phyloP scores from a whole-genome alignment of 2,113 vertebrate species.

The Herpetotheres cachinnans region DNA sequence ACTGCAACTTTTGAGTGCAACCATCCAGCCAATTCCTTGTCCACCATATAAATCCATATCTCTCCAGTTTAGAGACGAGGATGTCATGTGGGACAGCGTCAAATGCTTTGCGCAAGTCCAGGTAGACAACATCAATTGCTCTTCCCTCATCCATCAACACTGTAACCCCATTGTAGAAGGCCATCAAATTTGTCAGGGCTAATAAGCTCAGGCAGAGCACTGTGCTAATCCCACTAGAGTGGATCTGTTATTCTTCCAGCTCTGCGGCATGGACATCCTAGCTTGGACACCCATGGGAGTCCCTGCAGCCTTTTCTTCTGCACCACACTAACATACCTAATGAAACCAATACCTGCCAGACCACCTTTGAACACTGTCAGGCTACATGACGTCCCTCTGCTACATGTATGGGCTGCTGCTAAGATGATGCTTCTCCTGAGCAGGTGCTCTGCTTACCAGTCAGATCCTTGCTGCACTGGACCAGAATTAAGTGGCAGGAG shows the following conservation, averaged over 20 bases:
- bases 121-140: too few relatives aligned
- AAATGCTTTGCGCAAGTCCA: too few relatives aligned
- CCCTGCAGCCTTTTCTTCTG: background rate
- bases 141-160: too few relatives aligned
- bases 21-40: too few relatives aligned
- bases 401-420: fast-evolving
- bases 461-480: background rate
- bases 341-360: too few relatives aligned
- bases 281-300: background rate
- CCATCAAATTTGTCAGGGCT: background rate
- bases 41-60: too few relatives aligned
- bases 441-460: background rate
- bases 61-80: too few relatives aligned
- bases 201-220: background rate
- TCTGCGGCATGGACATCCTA: background rate
- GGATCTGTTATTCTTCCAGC: background rate
- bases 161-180: too few relatives aligned
- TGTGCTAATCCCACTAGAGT: background rate
- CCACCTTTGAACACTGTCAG: background rate
- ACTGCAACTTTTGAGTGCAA: too few relatives aligned
- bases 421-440: background rate
- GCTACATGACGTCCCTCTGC: background rate
- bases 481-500: background rate
- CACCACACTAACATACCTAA: background rate
- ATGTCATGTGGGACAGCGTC: too few relatives aligned